Percentiles rank a stretch among this genome's conserved stretches.
phyloP scores from a whole-genome alignment of 2,113 vertebrate species.

The Myodes glareolus region DNA sequence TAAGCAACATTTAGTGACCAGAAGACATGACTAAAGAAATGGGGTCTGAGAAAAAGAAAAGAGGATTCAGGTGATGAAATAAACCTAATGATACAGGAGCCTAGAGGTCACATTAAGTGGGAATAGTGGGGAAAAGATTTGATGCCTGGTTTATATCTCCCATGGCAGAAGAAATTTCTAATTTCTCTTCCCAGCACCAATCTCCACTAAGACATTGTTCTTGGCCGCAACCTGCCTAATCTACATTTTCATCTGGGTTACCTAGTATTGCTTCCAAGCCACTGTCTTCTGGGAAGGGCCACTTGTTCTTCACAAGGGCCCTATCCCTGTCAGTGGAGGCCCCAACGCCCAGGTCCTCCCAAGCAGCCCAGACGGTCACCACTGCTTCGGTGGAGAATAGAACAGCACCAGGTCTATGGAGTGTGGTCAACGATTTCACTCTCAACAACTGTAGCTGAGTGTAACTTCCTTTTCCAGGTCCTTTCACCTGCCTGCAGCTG shows the following conservation, averaged over 20 bases:
- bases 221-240: not conserved
- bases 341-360: not conserved
- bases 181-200: not conserved
- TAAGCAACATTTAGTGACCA: conserved; percentile 49
- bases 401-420: not conserved
- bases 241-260: not conserved
- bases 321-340: not conserved
- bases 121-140: not conserved
- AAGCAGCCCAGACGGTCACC: not conserved
- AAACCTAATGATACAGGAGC: not conserved
- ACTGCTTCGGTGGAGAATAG: not conserved
- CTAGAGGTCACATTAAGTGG: not conserved
- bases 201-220: not conserved
- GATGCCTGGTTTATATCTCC: not conserved
- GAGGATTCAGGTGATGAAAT: not conserved
- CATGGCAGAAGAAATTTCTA: not conserved
- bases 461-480: not conserved
- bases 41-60: not conserved
- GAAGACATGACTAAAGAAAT: not conserved
- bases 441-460: not conserved
- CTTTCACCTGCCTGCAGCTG: not conserved
- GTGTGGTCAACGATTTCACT: not conserved
- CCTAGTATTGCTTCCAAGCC: not conserved
- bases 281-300: conserved; percentile 14
- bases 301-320: not conserved